Evolutionary conservation across 2,888 invertebrate genomes (phyloP).

Genomic region (Drosophila pullipes): DNA sequence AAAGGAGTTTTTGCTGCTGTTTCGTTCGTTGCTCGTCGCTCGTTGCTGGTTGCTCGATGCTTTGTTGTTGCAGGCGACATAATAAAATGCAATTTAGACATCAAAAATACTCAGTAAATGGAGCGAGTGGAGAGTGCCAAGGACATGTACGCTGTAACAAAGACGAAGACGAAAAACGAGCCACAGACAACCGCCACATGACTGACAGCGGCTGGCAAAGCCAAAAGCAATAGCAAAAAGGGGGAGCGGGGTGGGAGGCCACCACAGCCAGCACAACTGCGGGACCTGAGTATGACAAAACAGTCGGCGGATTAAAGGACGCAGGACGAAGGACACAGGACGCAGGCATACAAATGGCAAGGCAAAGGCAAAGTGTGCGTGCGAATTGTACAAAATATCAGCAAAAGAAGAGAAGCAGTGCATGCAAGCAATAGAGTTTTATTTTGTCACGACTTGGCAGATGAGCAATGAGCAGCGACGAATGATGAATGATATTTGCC

Average conservation of each 20-base stretch:
- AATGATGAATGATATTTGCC: conserved; percentile 58
- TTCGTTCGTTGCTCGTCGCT: background rate
- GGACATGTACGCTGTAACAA: conserved; percentile 21
- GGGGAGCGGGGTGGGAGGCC: background rate
- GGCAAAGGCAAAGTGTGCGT: conserved; percentile 8
- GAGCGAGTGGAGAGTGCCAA: conserved; percentile 60
- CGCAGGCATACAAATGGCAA: conserved; percentile 28
- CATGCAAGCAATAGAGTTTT: conserved; percentile 70
- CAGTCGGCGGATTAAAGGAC: conserved; percentile 38
- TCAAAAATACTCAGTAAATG: conserved; percentile 80
- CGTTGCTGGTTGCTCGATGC: conserved; percentile 11
- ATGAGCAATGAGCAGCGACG: conserved; percentile 24
- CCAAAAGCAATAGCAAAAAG: conserved; percentile 37
- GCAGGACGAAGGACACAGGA: background rate
- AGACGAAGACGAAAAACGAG: conserved; percentile 21
- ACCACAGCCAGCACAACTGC: background rate
- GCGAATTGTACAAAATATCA: conserved; percentile 27
- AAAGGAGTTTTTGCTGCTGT: conserved; percentile 25
- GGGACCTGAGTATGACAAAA: conserved; percentile 36
- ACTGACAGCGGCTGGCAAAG: conserved; percentile 66
- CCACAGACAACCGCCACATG: conserved; percentile 64
- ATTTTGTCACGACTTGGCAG: conserved; percentile 51
- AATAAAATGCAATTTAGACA: conserved; percentile 83
- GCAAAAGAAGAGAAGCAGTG: conserved; percentile 41
- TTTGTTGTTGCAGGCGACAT: conserved; percentile 73